Evolutionary conservation across 2,888 invertebrate species (phyloP).

Genomic region (Oithona nana): DNA sequence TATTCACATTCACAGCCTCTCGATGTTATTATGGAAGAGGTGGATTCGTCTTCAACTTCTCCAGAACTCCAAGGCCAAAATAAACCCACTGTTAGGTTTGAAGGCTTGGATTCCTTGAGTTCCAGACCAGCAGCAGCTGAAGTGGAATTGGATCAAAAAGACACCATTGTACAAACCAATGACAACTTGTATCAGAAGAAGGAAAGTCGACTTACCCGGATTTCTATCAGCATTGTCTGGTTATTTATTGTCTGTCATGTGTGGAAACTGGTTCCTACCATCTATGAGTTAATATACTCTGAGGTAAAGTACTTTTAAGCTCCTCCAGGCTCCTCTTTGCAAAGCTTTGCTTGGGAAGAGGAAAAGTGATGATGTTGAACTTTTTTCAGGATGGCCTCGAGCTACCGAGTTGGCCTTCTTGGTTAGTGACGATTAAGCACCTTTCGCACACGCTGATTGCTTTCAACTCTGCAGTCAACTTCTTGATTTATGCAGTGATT

Average conservation of each 20-base stretch:
- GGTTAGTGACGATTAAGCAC: neutral
- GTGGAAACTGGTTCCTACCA: neutral
- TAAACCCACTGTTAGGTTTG: too few species aligned
- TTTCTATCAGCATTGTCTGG: neutral
- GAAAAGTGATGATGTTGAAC: too few species aligned
- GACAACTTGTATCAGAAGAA: neutral
- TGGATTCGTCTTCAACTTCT: too few species aligned
- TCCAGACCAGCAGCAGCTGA: too few species aligned
- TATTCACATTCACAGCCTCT: too few species aligned
- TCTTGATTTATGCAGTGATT: neutral
- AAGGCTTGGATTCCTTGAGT: too few species aligned
- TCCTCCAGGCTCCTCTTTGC: too few species aligned
- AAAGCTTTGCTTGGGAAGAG: too few species aligned
- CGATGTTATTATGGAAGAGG: too few species aligned
- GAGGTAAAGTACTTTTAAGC: too few species aligned
- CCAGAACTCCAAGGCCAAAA: too few species aligned
- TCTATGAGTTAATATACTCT: neutral
- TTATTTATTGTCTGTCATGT: neutral
- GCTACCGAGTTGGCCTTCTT: neutral
- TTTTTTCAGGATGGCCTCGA: neutral
- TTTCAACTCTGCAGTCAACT: conserved; percentile 2
- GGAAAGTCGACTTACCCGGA: conserved; percentile 1
- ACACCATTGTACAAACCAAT: neutral
- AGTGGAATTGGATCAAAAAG: neutral
- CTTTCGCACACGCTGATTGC: conserved; percentile 1